phyloP scores from a whole-genome alignment of 2,888 invertebrate genomes.

The Synergus japonicus region DNA sequence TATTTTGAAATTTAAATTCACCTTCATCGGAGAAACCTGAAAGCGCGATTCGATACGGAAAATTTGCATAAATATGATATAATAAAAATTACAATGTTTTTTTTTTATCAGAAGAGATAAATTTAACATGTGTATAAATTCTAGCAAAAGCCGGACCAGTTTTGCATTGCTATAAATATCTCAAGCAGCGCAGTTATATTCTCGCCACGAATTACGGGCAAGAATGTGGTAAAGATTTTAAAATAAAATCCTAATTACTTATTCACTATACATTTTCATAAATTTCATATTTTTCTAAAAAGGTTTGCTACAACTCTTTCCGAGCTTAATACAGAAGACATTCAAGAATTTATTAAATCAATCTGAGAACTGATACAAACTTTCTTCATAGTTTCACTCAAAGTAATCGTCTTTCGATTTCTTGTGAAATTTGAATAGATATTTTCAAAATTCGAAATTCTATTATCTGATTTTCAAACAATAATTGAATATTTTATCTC shows the following conservation, averaged over 20 bases:
- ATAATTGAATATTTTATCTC: too few relatives aligned
- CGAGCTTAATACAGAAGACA: too few relatives aligned
- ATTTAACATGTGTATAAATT: background rate
- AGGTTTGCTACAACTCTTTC: too few relatives aligned
- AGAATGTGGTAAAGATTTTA: background rate
- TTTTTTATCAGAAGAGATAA: background rate
- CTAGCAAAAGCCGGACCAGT: conserved; percentile 26
- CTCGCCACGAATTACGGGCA: background rate
- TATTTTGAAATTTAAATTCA: background rate
- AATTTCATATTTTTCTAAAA: too few relatives aligned
- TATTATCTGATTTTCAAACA: too few relatives aligned
- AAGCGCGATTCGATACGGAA: background rate
- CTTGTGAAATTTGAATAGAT: too few relatives aligned
- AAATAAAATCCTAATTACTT: background rate
- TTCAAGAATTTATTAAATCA: too few relatives aligned
- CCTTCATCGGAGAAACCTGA: background rate
- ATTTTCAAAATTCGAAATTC: too few relatives aligned
- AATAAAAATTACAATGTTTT: background rate
- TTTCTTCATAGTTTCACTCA: too few relatives aligned
- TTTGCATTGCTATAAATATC: conserved; percentile 26
- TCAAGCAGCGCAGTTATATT: background rate
- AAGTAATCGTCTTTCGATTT: too few relatives aligned
- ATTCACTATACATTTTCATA: background rate
- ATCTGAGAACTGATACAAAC: too few relatives aligned
- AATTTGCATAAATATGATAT: background rate